phyloP scores from a whole-genome alignment of 2,113 vertebrate genomes.

The Anarrhichthys ocellatus region DNA sequence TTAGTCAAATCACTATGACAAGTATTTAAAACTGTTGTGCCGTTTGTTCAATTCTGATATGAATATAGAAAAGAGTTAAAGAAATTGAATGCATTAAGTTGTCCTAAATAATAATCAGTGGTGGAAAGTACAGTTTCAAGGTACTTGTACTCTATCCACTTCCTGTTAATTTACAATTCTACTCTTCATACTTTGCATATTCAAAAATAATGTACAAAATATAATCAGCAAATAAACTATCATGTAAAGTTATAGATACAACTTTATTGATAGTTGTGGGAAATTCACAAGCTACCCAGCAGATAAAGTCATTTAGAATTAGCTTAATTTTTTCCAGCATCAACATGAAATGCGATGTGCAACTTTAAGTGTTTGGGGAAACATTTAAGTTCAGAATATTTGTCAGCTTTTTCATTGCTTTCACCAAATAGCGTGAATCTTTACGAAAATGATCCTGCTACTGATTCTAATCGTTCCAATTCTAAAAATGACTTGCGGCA shows the following conservation, averaged over 20 bases:
- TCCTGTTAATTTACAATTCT: not conserved
- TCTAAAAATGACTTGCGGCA: too few species aligned
- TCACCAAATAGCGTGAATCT: too few species aligned
- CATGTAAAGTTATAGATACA: not conserved
- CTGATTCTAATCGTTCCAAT: too few species aligned
- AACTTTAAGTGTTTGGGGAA: too few species aligned
- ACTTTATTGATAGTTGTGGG: not conserved
- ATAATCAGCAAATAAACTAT: not conserved
- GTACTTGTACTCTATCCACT: not conserved
- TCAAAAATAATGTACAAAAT: not conserved
- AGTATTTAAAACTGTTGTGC: not conserved
- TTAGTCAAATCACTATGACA: too few species aligned
- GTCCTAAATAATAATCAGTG: not conserved
- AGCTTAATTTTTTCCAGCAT: too few species aligned
- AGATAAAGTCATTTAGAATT: too few species aligned
- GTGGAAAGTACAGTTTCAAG: not conserved
- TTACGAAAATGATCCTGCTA: too few species aligned
- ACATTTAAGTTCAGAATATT: too few species aligned
- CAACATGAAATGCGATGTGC: too few species aligned
- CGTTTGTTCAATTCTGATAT: not conserved
- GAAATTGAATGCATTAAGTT: not conserved
- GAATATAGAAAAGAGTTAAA: not conserved
- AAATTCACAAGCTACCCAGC: too few species aligned
- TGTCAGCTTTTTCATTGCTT: too few species aligned
- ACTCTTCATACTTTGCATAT: not conserved